Conservation (phyloP, 2,797 vertebrate species). For the Artibeus lituratus region DNA sequence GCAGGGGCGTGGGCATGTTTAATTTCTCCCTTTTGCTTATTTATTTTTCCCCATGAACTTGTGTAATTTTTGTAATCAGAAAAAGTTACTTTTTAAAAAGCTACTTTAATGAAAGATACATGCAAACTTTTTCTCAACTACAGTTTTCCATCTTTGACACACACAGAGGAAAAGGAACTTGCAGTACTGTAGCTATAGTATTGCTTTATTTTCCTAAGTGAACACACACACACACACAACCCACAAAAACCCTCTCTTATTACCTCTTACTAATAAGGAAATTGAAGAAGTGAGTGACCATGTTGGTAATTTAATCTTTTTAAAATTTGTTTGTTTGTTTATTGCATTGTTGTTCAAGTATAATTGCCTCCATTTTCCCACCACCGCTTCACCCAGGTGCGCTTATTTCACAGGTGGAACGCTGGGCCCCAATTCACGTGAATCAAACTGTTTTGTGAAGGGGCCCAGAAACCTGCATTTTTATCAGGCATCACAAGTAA, state of each 20-base stretch:
- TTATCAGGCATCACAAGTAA: neutral
- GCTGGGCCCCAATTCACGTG: neutral
- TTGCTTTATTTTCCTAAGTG: slow-evolving; percentile 29
- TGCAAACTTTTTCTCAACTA: neutral
- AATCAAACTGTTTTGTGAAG: neutral
- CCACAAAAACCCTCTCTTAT: neutral
- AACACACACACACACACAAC: neutral
- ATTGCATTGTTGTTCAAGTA: no score
- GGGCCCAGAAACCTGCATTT: neutral
- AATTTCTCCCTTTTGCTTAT: neutral
- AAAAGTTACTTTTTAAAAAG: slow-evolving; percentile 10
- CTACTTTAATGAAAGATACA: neutral
- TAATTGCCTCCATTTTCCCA: no score
- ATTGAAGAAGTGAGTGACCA: neutral
- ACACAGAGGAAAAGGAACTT: neutral
- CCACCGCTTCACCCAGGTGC: neutral
- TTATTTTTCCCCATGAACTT: neutral
- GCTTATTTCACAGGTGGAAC: neutral
- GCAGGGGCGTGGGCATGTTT: neutral
- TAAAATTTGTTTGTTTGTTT: no score
- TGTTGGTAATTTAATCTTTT: neutral
- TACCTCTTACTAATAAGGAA: neutral
- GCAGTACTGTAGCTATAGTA: neutral
- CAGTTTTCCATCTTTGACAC: neutral
- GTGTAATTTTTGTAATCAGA: neutral